Base-by-base conservation (phyloP, 2,888 invertebrate species). In the Endotricha flammealis region DNA sequence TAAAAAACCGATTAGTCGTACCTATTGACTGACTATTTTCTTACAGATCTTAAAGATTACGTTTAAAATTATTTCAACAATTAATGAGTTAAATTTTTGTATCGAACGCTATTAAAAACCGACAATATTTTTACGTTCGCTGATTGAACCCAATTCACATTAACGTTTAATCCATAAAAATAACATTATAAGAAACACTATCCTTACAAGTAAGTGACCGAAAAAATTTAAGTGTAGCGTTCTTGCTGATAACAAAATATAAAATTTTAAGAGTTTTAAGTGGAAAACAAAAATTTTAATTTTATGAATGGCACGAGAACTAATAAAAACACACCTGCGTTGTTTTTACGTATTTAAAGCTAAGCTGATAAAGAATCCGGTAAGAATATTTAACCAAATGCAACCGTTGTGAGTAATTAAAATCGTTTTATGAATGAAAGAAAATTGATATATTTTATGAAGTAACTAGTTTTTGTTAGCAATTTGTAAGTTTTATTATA, bases 251-350 rank as follows among this genome's bases (percentile, higher is more conserved):
- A 35, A 35, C 12, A 9, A 20, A 10, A 10, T 29, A 22, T 35
- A 29, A 23, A 35, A 23, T 13, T 6, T 29, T 14, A n/a, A 35
- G 29, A 29, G n/a, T 28, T 13, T 25, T 17, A 27, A 33, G 12
- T 17, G 20, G 10, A 23, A 32, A 9, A 22, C 12, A 28, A 29
- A 22, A 35, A 12, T 22, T 17, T 35, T 35, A 35, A 29, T 35
- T 29, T 35, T 23, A 35, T 12, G 28, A 22, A 29, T 29, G 29
- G 35, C 29, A 35, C 35, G 29, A 25, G 32, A 13, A 13, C 4
- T 29, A 28, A 28, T 35, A 35, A 35, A 35, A 35, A 23, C 23
- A 22, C 28, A 29, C 29, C 23, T 23, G 29, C 22, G n/a, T 20
- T 12, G 7, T 14, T 6, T 4, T 27, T 12, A n/a, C 5, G 33